Conservation (phyloP, 2,888 invertebrate species). For the Drosophila nr. fundita region DNA sequence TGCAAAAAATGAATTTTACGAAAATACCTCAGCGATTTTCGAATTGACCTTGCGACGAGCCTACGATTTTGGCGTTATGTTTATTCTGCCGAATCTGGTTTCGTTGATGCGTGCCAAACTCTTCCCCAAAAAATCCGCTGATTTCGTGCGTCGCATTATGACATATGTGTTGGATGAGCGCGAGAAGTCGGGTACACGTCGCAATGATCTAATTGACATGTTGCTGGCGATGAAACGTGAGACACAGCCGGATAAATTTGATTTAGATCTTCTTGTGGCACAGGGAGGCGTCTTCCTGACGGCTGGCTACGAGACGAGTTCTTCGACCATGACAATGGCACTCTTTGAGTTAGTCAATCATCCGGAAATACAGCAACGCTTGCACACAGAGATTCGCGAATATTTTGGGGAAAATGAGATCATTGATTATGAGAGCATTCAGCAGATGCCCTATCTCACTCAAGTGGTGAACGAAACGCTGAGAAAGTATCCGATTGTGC, state of each 20-base stretch:
- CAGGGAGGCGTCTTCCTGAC: constrained; percentile 82
- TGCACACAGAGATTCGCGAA: constrained; percentile 84
- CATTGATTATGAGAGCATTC: constrained; percentile 83
- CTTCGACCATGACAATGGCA: constrained; percentile 83
- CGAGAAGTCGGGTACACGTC: constrained; percentile 74
- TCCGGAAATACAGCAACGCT: constrained; percentile 81
- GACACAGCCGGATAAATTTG: constrained; percentile 27
- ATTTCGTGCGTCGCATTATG: constrained; percentile 82
- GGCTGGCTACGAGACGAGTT: constrained; percentile 83
- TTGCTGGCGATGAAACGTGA: constrained; percentile 82
- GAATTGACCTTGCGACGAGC: constrained; percentile 37
- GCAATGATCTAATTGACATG: constrained; percentile 85
- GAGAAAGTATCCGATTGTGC: constrained; percentile 78
- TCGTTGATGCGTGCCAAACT: constrained; percentile 55
- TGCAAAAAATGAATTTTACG: constrained; percentile 82
- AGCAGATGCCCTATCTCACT: constrained; percentile 84
- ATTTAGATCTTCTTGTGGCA: constrained; percentile 72
- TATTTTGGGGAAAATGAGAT: constrained; percentile 58
- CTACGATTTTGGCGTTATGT: constrained; percentile 57
- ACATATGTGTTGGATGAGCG: constrained; percentile 82
- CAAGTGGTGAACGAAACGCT: constrained; percentile 82
- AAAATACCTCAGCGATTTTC: constrained; percentile 60
- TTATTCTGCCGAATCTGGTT: constrained; percentile 58
- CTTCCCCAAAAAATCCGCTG: constrained; percentile 53
- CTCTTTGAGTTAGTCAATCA: constrained; percentile 84